These are phyloP conservation scores for Odocoileus virginianus DNA, from an alignment of 2,113 vertebrate species.

Conservation along the genomic window DNA sequence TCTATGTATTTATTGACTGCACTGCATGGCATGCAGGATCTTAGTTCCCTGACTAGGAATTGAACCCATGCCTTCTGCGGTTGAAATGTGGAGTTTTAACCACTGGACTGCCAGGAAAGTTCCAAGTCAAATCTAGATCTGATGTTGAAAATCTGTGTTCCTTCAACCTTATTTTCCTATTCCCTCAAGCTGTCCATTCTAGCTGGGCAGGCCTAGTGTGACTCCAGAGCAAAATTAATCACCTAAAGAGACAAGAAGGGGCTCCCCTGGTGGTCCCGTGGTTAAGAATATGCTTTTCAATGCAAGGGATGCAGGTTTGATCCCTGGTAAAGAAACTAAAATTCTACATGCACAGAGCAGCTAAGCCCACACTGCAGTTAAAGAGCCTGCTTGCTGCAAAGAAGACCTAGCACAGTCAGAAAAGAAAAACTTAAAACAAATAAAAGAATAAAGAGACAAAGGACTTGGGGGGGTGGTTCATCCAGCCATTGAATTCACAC, in stretches of 20 bases:
- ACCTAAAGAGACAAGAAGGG: not conserved
- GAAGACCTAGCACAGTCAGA: not conserved
- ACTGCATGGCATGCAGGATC: not conserved
- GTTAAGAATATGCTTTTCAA: not conserved
- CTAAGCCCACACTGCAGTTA: not conserved
- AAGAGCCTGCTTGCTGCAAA: not conserved
- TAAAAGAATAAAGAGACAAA: not conserved
- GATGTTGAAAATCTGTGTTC: not conserved
- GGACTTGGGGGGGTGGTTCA: not conserved
- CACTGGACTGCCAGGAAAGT: not conserved
- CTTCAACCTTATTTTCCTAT: not conserved
- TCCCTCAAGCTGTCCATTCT: not conserved
- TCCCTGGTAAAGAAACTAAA: not conserved
- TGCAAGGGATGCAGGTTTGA: not conserved
- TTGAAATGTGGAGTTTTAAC: not conserved
- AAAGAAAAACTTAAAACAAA: not conserved
- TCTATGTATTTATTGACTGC: not conserved
- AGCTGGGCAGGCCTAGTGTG: not conserved
- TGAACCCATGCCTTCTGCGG: not conserved
- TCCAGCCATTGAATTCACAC: not conserved
- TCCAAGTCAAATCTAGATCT: not conserved
- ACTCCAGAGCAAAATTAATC: not conserved
- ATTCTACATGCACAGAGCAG: not conserved
- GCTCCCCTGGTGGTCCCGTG: not conserved
- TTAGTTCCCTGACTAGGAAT: not conserved